Conservation (phyloP, 2,113 vertebrate genomes). For the Nerophis ophidion region DNA sequence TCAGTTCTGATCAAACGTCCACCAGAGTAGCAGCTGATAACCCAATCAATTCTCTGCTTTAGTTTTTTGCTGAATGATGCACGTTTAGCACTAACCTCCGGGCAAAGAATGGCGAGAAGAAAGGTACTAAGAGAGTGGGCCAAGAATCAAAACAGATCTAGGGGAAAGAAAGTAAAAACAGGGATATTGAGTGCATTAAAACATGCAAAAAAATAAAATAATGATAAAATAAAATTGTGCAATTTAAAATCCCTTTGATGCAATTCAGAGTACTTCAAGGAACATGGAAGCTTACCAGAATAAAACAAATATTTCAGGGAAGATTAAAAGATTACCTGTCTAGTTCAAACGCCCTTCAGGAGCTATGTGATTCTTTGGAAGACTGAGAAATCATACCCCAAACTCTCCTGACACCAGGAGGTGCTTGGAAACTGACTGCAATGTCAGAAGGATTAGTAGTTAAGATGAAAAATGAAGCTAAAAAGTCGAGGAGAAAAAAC, state of each 20-base stretch:
- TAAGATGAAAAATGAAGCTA: constrained; percentile 15
- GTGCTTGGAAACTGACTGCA: constrained; percentile 39
- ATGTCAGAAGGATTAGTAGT: constrained; percentile 5
- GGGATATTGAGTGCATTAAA: constrained; percentile 30
- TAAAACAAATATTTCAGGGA: constrained; percentile 66
- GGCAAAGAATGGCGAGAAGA: constrained; percentile 66
- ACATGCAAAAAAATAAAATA: constrained; percentile 32
- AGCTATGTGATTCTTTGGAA: constrained; percentile 46
- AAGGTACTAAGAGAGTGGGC: constrained; percentile 3
- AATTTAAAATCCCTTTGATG: constrained; percentile 42
- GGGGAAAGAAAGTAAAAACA: constrained; percentile 34
- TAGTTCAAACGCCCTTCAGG: constrained; percentile 57
- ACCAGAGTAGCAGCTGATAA: constrained; percentile 68
- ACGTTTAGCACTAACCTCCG: constrained; percentile 79
- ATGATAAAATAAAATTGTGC: constrained; percentile 67
- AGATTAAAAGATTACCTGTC: constrained; percentile 68
- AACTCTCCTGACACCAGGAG: constrained; percentile 16
- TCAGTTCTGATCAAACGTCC: constrained; percentile 75
- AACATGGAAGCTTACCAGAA: constrained; percentile 55
- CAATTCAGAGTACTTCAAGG: constrained; percentile 45
- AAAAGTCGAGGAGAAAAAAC: constrained; percentile 25
- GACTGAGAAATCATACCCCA: constrained; percentile 23
- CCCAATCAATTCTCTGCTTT: constrained; percentile 76
- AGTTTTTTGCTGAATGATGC: constrained; percentile 87
- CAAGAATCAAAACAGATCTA: constrained; percentile 11